Base-by-base conservation (phyloP, 1,140 invertebrate species). In the Drosophila insularis region DNA sequence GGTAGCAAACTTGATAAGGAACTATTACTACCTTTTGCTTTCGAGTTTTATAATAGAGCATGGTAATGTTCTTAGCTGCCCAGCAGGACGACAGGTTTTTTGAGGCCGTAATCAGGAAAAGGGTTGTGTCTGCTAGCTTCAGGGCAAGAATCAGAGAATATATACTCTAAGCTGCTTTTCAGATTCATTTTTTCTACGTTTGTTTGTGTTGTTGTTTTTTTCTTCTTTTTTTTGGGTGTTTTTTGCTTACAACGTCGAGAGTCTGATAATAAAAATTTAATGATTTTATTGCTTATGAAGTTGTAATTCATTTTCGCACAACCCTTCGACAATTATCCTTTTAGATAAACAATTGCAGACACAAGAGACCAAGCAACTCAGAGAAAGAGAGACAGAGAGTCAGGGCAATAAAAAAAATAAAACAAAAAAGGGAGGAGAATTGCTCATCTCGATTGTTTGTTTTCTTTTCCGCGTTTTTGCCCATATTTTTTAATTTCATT, bases 201-300 rank as follows among this genome's bases (percentile, higher is more conserved):
- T 23, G 23, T 23, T 56, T 46, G 40, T 46, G 5, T n/a, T 2
- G 0, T 14, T 10, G 10, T 40, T 46, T 46, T 46, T 46, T 46
- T 5, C 32, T 37, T 17, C n/a, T n/a, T n/a, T n/a, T n/a, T n/a
- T n/a, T n/a, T n/a, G n/a, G n/a, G n/a, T 10, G 10, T 40, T 46
- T 46, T 46, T 46, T 46, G n/a, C 32, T 37, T 17, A 19, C 46
- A 23, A 35, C 50, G 58, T 21, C 50, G 68, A 65, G 50, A 17
- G 62, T 11, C 17, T 74, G 75, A 71, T 79, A 87, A 81, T 87
- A 87, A 86, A 87, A 87, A 73, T 78, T 76, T 87, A 87, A 86
- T 86, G 82, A 86, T 87, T 86, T 86, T 87, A 86, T 86, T 86
- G 82, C 82, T 87, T 87, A 87, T 86, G 82, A 87, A 82, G 82